Conservation (phyloP, 2,888 invertebrate genomes). For the Caenorhabditis sp. region DNA sequence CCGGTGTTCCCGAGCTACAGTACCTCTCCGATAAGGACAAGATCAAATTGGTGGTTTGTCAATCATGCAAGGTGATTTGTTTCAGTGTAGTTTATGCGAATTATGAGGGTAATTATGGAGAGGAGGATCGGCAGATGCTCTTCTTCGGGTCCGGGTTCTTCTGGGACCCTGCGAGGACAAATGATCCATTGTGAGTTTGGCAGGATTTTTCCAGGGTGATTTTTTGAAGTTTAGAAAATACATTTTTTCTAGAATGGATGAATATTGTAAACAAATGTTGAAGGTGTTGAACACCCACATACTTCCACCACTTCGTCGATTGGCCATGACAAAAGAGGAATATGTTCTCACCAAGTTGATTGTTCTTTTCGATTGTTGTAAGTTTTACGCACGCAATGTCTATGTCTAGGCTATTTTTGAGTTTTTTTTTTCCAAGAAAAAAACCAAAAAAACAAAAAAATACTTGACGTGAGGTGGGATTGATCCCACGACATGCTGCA, state of each 20-base stretch:
- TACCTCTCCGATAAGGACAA: conserved; percentile 32
- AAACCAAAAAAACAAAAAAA: too few relatives aligned
- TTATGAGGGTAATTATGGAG: conserved; percentile 8
- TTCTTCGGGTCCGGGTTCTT: conserved; percentile 34
- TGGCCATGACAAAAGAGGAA: background rate
- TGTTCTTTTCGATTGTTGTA: background rate
- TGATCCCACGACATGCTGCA: too few relatives aligned
- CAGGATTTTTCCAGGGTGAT: too few relatives aligned
- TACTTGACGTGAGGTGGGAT: too few relatives aligned
- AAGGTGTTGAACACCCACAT: background rate
- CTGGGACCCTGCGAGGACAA: conserved; percentile 31
- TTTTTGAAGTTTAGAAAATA: background rate
- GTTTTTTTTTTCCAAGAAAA: background rate
- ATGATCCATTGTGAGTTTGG: conserved; percentile 34
- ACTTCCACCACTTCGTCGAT: background rate
- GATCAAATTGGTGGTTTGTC: conserved; percentile 31
- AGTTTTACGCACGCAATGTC: background rate
- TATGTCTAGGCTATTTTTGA: background rate
- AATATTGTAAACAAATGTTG: background rate
- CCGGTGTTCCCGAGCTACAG: conserved; percentile 36
- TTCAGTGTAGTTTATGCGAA: conserved; percentile 33
- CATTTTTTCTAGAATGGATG: background rate
- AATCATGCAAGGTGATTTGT: conserved; percentile 40
- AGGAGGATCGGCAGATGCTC: conserved; percentile 10
- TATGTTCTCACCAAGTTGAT: background rate